Conservation (phyloP, 1,140 invertebrate species). For the Latrodectus geometricus region DNA sequence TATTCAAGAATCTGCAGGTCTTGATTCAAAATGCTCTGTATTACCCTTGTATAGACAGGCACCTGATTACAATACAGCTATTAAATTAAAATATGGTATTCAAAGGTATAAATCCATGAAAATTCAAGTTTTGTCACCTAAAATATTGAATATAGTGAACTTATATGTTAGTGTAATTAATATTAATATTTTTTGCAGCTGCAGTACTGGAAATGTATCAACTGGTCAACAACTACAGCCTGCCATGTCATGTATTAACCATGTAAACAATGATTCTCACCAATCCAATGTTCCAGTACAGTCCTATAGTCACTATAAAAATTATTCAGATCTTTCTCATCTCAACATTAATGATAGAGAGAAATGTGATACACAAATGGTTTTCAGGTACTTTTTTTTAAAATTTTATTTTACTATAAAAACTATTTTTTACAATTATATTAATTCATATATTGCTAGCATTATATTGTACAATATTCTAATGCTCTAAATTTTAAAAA, state of each 20-base stretch:
- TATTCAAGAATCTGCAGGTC: neutral
- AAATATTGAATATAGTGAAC: no score
- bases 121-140: no score
- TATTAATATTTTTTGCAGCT: slow-evolving; percentile 13
- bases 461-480: no score
- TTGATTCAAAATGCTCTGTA: slow-evolving; percentile 21
- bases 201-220: slow-evolving; percentile 43
- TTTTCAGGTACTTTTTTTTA: neutral
- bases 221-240: slow-evolving; percentile 42
- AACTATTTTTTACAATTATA: neutral
- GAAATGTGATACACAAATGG: neutral
- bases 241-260: slow-evolving; percentile 3
- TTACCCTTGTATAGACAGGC: slow-evolving; percentile 90
- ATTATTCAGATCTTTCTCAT: slow-evolving; percentile 64
- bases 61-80: slow-evolving; percentile 93
- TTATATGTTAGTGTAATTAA: slow-evolving; percentile 42
- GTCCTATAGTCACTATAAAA: slow-evolving; percentile 62
- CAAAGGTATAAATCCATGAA: slow-evolving; percentile 27
- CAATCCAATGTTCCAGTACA: slow-evolving; percentile 26
- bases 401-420: neutral
- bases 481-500: no score
- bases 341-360: slow-evolving; percentile 61
- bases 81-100: slow-evolving; percentile 75
- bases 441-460: no score
- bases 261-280: slow-evolving; percentile 8